Conservation (phyloP, 2,888 invertebrate genomes). For the Scaptomyza polygonia region DNA sequence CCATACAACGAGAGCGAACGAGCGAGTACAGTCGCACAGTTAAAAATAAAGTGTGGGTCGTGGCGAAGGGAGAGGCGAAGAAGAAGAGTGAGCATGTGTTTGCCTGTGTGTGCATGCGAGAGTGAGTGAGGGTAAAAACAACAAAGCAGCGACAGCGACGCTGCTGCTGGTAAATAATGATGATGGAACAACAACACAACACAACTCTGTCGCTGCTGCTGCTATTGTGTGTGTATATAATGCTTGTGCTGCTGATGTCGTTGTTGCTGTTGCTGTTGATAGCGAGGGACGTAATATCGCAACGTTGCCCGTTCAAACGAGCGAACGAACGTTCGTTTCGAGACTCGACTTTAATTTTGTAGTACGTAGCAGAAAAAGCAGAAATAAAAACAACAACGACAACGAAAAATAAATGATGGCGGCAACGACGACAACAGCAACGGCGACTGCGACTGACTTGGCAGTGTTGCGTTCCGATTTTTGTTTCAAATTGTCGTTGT, state of each 20-base stretch:
- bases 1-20: conserved; percentile 68
- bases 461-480: conserved; percentile 79
- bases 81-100: conserved; percentile 35
- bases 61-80: conserved; percentile 46
- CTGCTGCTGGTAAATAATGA: conserved; percentile 78
- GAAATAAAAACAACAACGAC: conserved; percentile 44
- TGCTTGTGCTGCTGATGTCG: conserved; percentile 45
- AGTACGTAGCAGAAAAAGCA: conserved; percentile 75
- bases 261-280: conserved; percentile 56
- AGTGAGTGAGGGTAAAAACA: conserved; percentile 72
- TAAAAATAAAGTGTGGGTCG: conserved; percentile 80
- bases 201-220: conserved; percentile 37
- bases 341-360: conserved; percentile 79
- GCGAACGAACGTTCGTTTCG: conserved; percentile 74
- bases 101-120: conserved; percentile 11
- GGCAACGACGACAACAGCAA: conserved; percentile 63
- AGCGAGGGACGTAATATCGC: conserved; percentile 77
- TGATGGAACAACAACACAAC: conserved; percentile 75
- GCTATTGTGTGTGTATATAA: conserved; percentile 46
- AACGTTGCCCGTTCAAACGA: conserved; percentile 78
- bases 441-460: conserved; percentile 68
- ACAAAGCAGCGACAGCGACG: conserved; percentile 62
- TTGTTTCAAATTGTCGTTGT: conserved; percentile 69
- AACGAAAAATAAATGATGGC: conserved; percentile 77
- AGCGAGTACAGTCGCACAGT: conserved; percentile 82